These are phyloP conservation scores for Phyllotis vaccarum DNA, from an alignment of 2,797 vertebrate species.

Conservation along the genomic window DNA sequence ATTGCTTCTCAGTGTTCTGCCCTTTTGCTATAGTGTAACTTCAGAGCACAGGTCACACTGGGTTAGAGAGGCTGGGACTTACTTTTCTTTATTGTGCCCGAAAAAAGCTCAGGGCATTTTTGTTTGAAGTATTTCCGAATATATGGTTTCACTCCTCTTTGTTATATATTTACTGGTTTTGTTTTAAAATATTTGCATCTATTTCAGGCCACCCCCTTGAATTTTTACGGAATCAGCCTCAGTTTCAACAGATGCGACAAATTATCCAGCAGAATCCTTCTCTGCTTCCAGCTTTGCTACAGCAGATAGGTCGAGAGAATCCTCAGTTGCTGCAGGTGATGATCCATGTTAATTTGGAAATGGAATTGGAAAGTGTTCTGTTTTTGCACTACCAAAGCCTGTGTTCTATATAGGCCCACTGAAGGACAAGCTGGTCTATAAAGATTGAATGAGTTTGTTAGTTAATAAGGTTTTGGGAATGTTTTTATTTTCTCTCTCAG, in stretches of 20 bases:
- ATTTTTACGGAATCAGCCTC: constrained; percentile 97
- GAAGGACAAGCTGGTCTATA: background rate
- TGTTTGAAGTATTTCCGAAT: background rate
- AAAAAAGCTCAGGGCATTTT: background rate
- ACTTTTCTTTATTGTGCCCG: background rate
- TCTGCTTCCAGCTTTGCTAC: constrained; percentile 95
- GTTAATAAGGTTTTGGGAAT: background rate
- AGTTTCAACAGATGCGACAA: constrained; percentile 98
- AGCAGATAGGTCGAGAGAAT: constrained; percentile 97
- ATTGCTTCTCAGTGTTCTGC: background rate
- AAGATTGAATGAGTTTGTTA: constrained; percentile 22
- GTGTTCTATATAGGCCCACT: background rate
- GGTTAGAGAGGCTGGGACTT: constrained; percentile 11
- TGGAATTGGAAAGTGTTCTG: background rate
- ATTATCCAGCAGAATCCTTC: constrained; percentile 98
- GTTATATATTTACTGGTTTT: background rate
- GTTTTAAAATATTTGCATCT: constrained; percentile 25
- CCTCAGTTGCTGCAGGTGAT: constrained; percentile 96
- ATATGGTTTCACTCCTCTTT: background rate
- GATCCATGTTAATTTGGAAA: constrained; percentile 47
- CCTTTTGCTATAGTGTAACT: constrained; percentile 11
- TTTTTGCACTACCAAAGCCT: background rate
- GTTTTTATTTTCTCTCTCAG: background rate
- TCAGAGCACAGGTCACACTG: background rate
- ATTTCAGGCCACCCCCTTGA: constrained; percentile 94